Evolutionary conservation across 2,888 invertebrate genomes (phyloP), one percentile per base, ranked within the genome.

Genomic region (Clitarchus hookeri): DNA sequence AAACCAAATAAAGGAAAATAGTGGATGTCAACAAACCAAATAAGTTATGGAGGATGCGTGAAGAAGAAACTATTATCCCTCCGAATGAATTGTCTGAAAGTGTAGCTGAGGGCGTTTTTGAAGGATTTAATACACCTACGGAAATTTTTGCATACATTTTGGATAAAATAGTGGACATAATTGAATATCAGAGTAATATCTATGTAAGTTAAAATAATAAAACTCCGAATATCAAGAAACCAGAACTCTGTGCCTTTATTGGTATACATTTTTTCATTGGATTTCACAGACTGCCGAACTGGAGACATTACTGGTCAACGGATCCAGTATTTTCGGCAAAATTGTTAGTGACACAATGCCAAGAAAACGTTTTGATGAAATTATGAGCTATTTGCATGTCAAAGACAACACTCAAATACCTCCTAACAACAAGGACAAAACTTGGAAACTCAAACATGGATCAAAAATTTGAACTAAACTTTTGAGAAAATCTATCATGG

Each of bases 201-300:
- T 65, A 65, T n/a, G 23, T 19, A 19, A 12, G 1, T 13, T 84
- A 86, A 44, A 65, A 53, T 84, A 54, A 84, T 16, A 27, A 79
- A 26, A n/a, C 19, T n/a, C 54, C 84, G 13, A 86, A 36, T 36
- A 3, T 86, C n/a, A 86, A 36, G 6, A 84, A 84, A 84, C 25
- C 84, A 16, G 53, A 86, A 44, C 79, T 84, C 0, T 77, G 79
- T 44, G 36, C 78, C 12, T 86, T 86, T 84, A 78, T 87, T 25
- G 85, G 77, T 23, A 86, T 85, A 4, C 80, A 85, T 85, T 87
- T 87, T 19, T 84, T 87, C 27, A 84, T 86, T 86, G 85, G 86
- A 2, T 87, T 86, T 36, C 84, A 87, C 54, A 44, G 79, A 79
- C 26, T 85, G 53, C 86, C 85, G 0, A 65, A 27, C 44, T 86